Conservation (phyloP, 2,113 vertebrate genomes). For the Dinomys branickii region DNA sequence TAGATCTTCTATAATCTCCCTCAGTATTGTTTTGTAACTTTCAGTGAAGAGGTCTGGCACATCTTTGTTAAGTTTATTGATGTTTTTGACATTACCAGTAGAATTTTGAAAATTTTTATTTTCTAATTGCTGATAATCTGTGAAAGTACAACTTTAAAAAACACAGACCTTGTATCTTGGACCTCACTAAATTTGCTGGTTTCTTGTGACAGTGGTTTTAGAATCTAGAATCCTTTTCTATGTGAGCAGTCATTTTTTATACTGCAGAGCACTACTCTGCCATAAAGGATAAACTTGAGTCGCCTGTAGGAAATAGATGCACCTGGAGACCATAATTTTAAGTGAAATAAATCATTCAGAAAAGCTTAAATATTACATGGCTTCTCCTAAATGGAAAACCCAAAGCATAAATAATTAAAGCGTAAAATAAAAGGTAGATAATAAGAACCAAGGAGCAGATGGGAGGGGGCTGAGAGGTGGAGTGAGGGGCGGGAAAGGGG, state of each 20-base stretch:
- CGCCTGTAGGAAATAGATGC: neutral
- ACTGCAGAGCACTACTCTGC: neutral
- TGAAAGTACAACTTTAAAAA: neutral
- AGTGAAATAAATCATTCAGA: neutral
- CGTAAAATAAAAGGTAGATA: neutral
- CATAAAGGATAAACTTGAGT: neutral
- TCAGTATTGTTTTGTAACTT: neutral
- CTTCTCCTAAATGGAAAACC: neutral
- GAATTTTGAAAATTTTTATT: neutral
- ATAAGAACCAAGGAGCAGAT: neutral
- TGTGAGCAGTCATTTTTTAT: neutral
- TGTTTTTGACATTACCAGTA: neutral
- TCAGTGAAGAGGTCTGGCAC: neutral
- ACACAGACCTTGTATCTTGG: neutral
- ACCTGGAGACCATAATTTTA: neutral
- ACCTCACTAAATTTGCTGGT: neutral
- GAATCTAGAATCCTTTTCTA: neutral
- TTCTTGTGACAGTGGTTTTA: neutral
- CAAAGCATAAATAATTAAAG: neutral
- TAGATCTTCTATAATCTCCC: neutral
- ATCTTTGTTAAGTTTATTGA: neutral
- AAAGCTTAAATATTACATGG: neutral
- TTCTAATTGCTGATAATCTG: neutral
- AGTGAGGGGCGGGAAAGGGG: neutral
- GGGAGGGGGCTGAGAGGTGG: neutral